A percentile compares a stretch with the other conserved stretches of the same genome.
Evolutionary conservation across 1,140 invertebrate species (phyloP).

Genomic region (Lanistes nyassanus): DNA sequence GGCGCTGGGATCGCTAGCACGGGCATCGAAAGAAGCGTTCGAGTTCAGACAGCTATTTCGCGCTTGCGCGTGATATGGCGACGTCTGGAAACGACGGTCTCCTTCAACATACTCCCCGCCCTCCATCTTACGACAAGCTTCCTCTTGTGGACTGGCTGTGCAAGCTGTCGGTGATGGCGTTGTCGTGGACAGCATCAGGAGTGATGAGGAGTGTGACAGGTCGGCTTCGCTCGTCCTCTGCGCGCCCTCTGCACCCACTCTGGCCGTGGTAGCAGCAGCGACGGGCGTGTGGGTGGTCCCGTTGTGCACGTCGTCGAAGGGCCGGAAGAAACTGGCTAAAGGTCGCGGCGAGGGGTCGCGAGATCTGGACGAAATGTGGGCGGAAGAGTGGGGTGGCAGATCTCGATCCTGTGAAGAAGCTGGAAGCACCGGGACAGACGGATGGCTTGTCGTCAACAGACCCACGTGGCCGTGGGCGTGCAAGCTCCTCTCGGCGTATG

Average conservation of each 20-base stretch:
- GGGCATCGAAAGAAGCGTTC: too few relatives aligned
- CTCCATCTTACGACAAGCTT: neutral
- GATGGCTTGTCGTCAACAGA: neutral
- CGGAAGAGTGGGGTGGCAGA: neutral
- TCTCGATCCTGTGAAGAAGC: neutral
- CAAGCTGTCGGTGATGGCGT: neutral
- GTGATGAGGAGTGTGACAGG: conserved; percentile 10
- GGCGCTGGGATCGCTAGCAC: neutral
- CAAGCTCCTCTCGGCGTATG: neutral
- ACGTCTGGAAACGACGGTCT: neutral
- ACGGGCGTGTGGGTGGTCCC: neutral
- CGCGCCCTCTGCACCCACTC: neutral
- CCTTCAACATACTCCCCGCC: neutral
- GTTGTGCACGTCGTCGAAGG: conserved; percentile 7
- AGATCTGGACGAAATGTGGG: neutral
- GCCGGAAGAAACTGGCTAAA: neutral
- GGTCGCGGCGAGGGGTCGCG: conserved; percentile 15
- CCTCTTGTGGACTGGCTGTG: neutral
- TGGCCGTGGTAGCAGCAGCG: neutral
- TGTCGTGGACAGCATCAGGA: conserved; percentile 15
- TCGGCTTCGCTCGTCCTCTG: conserved; percentile 16
- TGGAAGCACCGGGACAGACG: neutral
- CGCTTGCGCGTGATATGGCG: neutral
- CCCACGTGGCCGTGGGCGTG: neutral
- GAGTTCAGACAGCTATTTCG: neutral